A percentile compares a stretch with the other conserved stretches of the same genome.
Conservation (phyloP, 2,113 vertebrate species). For the Neodon shergylaensis region DNA sequence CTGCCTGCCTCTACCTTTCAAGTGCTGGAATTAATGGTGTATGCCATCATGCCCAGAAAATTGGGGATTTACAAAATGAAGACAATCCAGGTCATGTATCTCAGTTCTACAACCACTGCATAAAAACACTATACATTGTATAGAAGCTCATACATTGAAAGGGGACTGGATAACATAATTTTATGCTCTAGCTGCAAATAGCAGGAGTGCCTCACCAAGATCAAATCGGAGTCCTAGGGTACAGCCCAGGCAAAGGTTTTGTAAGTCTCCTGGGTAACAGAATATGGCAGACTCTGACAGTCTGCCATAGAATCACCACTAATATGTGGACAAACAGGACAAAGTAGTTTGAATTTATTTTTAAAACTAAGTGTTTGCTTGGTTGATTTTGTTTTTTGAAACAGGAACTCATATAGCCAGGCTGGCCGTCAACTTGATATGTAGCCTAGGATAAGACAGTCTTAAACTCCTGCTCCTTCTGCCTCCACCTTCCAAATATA, state of each 20-base stretch:
- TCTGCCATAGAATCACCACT: background rate
- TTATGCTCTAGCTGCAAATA: conserved; percentile 17
- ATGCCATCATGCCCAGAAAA: background rate
- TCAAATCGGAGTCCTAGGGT: background rate
- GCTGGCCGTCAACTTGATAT: background rate
- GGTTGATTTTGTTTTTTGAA: background rate
- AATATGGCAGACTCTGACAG: background rate
- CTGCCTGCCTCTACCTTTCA: background rate
- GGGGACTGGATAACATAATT: background rate
- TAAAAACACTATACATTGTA: background rate
- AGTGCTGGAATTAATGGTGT: background rate
- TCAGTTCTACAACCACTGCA: background rate
- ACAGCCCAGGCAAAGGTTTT: background rate
- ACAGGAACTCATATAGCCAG: background rate
- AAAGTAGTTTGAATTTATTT: background rate
- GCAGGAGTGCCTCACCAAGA: background rate
- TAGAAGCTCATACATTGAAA: background rate
- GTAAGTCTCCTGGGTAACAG: background rate
- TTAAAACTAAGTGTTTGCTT: background rate
- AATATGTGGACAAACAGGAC: background rate
- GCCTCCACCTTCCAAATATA: background rate
- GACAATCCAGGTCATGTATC: background rate
- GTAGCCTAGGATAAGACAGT: background rate
- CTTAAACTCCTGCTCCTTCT: background rate
- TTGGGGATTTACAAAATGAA: background rate